Evolutionary conservation across 2,797 vertebrate species (phyloP).

Genomic region (Sylvia borin): DNA sequence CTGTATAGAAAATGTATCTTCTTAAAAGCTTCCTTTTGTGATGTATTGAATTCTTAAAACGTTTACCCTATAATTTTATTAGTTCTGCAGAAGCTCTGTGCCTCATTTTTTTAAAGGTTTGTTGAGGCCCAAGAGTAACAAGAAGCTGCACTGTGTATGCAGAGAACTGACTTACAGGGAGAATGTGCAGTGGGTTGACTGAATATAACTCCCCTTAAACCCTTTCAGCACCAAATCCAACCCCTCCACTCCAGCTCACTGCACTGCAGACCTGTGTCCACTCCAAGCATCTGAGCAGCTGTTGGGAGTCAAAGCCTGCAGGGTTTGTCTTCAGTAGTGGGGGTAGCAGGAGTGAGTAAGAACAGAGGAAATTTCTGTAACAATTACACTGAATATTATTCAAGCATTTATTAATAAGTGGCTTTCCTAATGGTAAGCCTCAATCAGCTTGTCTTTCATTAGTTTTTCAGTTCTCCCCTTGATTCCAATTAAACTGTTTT

Average conservation of each 20-base stretch:
- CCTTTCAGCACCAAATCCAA: background rate
- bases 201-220: background rate
- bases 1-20: background rate
- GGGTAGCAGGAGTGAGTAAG: background rate
- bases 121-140: background rate
- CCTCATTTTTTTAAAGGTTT: background rate
- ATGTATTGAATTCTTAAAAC: background rate
- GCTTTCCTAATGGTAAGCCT: background rate
- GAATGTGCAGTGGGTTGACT: background rate
- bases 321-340: background rate
- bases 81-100: background rate
- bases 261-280: background rate
- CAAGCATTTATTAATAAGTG: background rate
- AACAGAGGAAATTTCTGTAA: background rate
- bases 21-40: background rate
- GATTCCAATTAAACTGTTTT: background rate
- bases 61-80: background rate
- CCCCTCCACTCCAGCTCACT: rapidly evolving
- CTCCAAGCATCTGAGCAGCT: background rate
- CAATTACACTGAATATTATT: background rate
- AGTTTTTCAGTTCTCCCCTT: background rate
- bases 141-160: background rate
- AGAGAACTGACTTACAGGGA: background rate
- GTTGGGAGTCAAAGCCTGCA: background rate
- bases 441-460: background rate